Evolutionary conservation across 1,140 invertebrate species (phyloP).

Genomic region (Latrodectus geometricus): DNA sequence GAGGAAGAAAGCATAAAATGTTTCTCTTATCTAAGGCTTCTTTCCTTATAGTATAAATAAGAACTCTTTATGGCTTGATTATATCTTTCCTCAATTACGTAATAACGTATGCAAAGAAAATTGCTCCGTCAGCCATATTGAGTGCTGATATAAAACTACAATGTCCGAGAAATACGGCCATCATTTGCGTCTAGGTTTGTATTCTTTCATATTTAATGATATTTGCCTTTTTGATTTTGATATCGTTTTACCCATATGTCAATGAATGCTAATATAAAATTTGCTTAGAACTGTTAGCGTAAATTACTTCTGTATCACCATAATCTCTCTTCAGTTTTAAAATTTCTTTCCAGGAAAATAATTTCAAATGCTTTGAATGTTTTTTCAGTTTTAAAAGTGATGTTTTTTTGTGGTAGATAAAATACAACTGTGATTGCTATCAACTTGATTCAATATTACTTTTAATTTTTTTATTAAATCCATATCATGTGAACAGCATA

Average conservation of each 20-base stretch:
- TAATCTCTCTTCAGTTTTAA: background rate
- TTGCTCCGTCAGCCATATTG: background rate
- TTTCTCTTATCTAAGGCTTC: background rate
- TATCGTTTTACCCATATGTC: background rate
- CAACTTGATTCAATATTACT: too few relatives aligned
- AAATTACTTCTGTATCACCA: constrained; percentile 29
- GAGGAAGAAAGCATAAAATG: background rate
- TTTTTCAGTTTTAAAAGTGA: too few relatives aligned
- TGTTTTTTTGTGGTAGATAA: too few relatives aligned
- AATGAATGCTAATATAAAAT: constrained; percentile 3
- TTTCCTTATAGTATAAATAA: background rate
- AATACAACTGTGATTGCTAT: too few relatives aligned
- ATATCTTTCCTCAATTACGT: constrained; percentile 1
- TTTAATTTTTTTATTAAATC: too few relatives aligned
- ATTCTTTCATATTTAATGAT: constrained; percentile 21
- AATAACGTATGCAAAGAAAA: constrained; percentile 23
- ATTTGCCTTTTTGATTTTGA: constrained; percentile 9
- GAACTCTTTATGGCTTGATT: constrained; percentile 8
- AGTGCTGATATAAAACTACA: background rate
- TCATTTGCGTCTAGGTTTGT: background rate
- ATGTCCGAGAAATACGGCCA: background rate
- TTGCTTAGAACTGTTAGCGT: background rate
- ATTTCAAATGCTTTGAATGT: too few relatives aligned
- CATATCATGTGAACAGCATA: too few relatives aligned
- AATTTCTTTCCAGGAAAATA: too few relatives aligned